phyloP scores from a whole-genome alignment of 2,113 vertebrate species.

The Poeciliopsis retropinna region DNA sequence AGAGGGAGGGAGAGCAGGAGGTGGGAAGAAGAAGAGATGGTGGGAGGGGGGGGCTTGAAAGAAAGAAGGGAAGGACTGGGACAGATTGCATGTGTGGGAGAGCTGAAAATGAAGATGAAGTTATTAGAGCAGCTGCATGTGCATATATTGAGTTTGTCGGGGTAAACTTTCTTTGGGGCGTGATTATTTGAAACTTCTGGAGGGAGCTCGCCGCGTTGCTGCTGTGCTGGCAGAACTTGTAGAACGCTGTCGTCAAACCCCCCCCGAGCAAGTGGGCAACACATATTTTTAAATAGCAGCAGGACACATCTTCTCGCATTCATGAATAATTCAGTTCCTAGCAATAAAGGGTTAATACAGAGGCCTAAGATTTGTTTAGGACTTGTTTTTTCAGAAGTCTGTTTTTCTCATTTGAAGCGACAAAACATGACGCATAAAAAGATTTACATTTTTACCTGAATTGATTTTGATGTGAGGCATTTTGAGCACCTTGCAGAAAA shows the following conservation, averaged over 20 bases:
- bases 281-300: not conserved
- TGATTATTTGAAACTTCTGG: conserved; percentile 50
- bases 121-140: conserved; percentile 64
- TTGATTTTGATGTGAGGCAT: no score
- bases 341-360: no score
- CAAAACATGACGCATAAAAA: no score
- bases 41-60: conserved; percentile 7
- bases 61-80: conserved; percentile 50
- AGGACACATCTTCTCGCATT: not conserved
- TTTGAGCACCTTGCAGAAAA: no score
- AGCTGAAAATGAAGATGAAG: conserved; percentile 63
- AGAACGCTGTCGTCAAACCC: not conserved
- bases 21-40: not conserved
- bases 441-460: no score
- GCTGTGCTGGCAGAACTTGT: not conserved
- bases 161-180: conserved; percentile 57
- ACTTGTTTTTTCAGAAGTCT: no score
- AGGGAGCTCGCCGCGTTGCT: not conserved
- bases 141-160: conserved; percentile 54
- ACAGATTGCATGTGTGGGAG: conserved; percentile 68
- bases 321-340: no score
- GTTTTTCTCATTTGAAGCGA: no score
- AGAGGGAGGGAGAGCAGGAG: conserved; percentile 40
- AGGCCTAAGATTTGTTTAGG: no score
- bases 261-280: not conserved